These are phyloP conservation scores for Lordiphosa clarofinis DNA, from an alignment of 1,140 invertebrate genomes.

Conservation along the genomic window DNA sequence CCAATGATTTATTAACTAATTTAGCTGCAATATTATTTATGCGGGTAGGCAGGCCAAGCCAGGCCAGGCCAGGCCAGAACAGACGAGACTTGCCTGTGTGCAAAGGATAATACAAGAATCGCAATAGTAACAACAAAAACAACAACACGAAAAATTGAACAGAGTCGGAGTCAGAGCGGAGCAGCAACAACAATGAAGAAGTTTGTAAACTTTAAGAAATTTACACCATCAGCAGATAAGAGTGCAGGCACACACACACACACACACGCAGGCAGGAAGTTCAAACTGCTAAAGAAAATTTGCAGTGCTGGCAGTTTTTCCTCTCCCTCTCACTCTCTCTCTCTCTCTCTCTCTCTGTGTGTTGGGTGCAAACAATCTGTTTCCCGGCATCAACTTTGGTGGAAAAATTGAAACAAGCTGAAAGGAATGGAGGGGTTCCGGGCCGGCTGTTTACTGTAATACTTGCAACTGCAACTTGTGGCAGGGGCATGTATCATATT, in stretches of 20 bases:
- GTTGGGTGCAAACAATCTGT: constrained; percentile 71
- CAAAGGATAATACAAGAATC: constrained; percentile 4
- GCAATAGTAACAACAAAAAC: constrained; percentile 20
- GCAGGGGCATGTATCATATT: constrained; percentile 64
- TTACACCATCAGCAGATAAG: constrained; percentile 78
- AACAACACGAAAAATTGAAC: constrained; percentile 2
- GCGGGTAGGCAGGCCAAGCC: constrained; percentile 5
- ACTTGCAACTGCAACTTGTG: constrained; percentile 27
- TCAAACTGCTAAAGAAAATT: constrained; percentile 69
- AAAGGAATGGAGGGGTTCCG: constrained; percentile 5
- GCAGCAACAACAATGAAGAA: constrained; percentile 54
- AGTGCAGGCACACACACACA: constrained; percentile 36
- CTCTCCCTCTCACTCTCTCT: too few relatives aligned
- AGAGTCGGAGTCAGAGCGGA: background rate
- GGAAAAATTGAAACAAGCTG: constrained; percentile 68
- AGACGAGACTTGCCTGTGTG: constrained; percentile 1
- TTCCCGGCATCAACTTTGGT: constrained; percentile 57
- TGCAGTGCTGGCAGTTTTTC: constrained; percentile 60
- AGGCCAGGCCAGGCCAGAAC: constrained; percentile 2
- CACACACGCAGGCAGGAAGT: constrained; percentile 37
- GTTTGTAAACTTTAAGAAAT: constrained; percentile 73
- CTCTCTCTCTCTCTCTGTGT: constrained; percentile 20
- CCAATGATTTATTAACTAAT: constrained; percentile 67
- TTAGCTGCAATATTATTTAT: constrained; percentile 60
- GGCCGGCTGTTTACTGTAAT: constrained; percentile 21